Conservation (phyloP, 2,797 vertebrate genomes). For the Xenentodon cancila region DNA sequence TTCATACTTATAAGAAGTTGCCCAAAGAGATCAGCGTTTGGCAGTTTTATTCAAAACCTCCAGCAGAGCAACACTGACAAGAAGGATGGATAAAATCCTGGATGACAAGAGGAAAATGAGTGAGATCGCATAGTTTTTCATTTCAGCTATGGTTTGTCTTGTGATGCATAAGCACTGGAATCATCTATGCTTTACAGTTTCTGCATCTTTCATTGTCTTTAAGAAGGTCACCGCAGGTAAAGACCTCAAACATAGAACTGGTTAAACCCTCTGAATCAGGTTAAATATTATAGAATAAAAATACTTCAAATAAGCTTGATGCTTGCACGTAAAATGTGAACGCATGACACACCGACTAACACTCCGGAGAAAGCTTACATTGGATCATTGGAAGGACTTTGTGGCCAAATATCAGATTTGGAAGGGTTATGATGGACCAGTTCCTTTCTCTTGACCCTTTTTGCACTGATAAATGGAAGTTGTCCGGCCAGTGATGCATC, state of each 20-base stretch:
- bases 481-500: background rate
- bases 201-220: no score
- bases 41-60: background rate
- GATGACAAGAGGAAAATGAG: background rate
- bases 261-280: background rate
- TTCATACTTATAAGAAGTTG: slow-evolving; percentile 1
- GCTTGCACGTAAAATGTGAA: no score
- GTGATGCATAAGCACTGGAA: background rate
- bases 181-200: background rate
- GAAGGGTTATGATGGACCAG: background rate
- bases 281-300: background rate
- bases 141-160: background rate
- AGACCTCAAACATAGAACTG: background rate
- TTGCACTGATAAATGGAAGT: background rate
- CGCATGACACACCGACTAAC: no score
- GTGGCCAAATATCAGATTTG: background rate
- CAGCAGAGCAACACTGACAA: background rate
- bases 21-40: slow-evolving; percentile 1
- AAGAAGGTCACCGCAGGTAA: background rate
- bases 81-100: background rate
- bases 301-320: no score
- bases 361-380: background rate
- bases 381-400: background rate
- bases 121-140: background rate
- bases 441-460: background rate